Conservation (phyloP, 2,113 vertebrate genomes). For the Notarius lentiginosus region DNA sequence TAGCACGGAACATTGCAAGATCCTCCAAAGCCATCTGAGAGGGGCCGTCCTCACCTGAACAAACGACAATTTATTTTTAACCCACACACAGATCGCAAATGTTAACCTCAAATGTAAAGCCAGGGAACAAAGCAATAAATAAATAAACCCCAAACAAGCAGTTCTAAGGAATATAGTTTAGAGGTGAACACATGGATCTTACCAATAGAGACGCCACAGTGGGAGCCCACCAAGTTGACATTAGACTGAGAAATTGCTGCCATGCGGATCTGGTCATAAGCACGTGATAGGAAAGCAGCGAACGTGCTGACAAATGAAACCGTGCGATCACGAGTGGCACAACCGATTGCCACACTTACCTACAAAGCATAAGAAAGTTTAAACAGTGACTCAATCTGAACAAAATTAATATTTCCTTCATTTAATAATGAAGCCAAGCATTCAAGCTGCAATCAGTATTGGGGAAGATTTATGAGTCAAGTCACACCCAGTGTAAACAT, state of each 20-base stretch:
- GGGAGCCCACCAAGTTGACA: constrained; percentile 82
- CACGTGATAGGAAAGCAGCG: constrained; percentile 78
- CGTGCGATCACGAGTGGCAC: constrained; percentile 74
- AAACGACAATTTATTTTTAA: neutral
- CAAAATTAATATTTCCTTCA: neutral
- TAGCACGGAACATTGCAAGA: constrained; percentile 84
- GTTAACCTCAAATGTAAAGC: neutral
- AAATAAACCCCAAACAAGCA: no score
- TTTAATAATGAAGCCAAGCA: no score
- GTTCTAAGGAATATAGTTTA: neutral
- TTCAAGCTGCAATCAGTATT: neutral
- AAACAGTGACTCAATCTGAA: neutral
- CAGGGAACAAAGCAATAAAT: neutral
- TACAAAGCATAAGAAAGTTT: constrained; percentile 48
- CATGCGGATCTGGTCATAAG: constrained; percentile 88
- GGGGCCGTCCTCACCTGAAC: constrained; percentile 81
- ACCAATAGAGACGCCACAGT: constrained; percentile 83
- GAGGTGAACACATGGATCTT: constrained; percentile 43
- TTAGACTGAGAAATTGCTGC: constrained; percentile 83
- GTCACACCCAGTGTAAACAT: neutral
- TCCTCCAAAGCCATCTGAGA: constrained; percentile 89
- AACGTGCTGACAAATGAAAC: constrained; percentile 82
- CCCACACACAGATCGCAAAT: neutral
- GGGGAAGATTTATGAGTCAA: neutral
- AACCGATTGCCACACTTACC: constrained; percentile 84